Evolutionary conservation across 2,113 vertebrate genomes (phyloP).

Genomic region (Pomatorhinus ruficollis): DNA sequence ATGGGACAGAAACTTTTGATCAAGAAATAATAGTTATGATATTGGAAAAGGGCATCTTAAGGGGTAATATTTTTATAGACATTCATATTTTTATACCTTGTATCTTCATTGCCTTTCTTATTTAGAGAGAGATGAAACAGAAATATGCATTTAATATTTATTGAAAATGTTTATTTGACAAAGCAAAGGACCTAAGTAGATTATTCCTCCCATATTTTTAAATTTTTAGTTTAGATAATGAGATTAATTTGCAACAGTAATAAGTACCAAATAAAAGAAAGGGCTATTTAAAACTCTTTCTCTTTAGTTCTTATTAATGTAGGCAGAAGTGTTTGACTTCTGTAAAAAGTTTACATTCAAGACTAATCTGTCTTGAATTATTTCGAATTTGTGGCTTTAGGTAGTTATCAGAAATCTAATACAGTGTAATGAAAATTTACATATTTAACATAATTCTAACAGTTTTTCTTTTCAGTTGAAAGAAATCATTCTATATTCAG

Average conservation of each 20-base stretch:
- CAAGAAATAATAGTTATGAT: not conserved
- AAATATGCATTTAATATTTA: not conserved
- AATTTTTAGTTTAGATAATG: not conserved
- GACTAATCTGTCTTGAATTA: no score
- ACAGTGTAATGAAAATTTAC: not conserved
- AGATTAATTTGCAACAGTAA: not conserved
- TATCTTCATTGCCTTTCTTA: not conserved
- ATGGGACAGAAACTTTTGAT: not conserved
- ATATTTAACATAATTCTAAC: not conserved
- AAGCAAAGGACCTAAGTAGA: not conserved
- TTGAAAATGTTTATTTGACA: not conserved
- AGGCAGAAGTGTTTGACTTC: not conserved
- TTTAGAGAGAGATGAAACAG: not conserved
- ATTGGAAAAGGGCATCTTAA: not conserved
- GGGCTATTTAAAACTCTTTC: not conserved
- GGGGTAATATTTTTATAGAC: not conserved
- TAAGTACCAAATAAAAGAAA: not conserved
- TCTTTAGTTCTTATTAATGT: not conserved
- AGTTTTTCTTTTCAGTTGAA: not conserved
- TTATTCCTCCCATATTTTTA: not conserved
- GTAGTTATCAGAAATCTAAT: not conserved
- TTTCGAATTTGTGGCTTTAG: not conserved
- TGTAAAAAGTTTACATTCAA: not conserved
- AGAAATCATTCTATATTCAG: not conserved
- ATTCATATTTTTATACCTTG: not conserved